Percentiles rank a stretch among this genome's conserved stretches.
phyloP scores from a whole-genome alignment of 2,113 vertebrate genomes.

The Atractosteus spatula region DNA sequence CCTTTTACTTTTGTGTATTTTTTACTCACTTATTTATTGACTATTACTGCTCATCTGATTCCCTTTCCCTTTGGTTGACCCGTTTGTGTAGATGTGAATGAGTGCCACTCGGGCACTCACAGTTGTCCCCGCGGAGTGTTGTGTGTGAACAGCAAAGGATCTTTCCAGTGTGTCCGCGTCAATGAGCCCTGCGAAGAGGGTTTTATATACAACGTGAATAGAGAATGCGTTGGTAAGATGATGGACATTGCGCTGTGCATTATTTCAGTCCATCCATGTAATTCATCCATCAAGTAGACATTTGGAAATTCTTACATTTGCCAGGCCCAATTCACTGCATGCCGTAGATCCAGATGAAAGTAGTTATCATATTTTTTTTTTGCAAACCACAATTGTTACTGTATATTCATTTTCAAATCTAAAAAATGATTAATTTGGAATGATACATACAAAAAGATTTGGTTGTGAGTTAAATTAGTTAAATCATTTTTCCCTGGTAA shows the following conservation, averaged over 20 bases:
- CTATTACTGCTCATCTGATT: background rate
- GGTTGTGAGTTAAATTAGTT: too few relatives aligned
- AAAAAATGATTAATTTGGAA: too few relatives aligned
- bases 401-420: too few relatives aligned
- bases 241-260: background rate
- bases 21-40: too few relatives aligned
- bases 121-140: constrained; percentile 34
- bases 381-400: too few relatives aligned
- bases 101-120: constrained; percentile 32
- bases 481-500: too few relatives aligned
- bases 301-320: constrained; percentile 19
- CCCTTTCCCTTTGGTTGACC: constrained; percentile 6
- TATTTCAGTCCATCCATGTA: background rate
- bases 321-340: background rate
- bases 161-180: constrained; percentile 30
- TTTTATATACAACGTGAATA: constrained; percentile 37
- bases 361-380: too few relatives aligned
- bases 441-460: too few relatives aligned
- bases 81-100: constrained; percentile 38
- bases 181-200: constrained; percentile 35
- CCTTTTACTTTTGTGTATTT: too few relatives aligned
- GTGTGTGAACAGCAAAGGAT: constrained; percentile 38
- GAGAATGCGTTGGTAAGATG: constrained; percentile 42
- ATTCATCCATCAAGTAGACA: too few relatives aligned
- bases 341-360: too few relatives aligned